Base-by-base conservation (phyloP, 2,113 vertebrate species). In the Anoura caudifer region DNA sequence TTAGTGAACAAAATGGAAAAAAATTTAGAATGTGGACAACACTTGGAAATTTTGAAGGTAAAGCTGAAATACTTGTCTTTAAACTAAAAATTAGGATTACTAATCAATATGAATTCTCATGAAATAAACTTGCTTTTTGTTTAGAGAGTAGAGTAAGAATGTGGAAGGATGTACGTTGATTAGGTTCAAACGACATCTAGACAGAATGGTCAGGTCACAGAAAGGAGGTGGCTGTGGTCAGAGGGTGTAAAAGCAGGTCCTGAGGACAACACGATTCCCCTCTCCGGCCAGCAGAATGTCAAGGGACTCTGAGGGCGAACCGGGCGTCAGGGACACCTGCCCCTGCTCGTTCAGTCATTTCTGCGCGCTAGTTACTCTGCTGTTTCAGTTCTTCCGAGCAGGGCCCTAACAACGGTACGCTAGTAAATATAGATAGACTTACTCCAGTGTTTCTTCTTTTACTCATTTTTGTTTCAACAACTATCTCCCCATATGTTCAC, bases 381-480 rank as follows among this genome's bases (percentile, higher is more conserved):
- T 11, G 43, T 90, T 84, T 81, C 20, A 73, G 7, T 50, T 67
- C 90, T 95, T 56, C 77, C 81, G 45, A 91, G 38, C 22, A 80
- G 41, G 31, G 50, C 54, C 47, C 72, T 86, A 59, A 54, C 54
- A 91, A 93, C 38, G n/a, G 86, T 63, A 89, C 12, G 50, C 45
- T 69, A 79, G 47, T 70, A 52, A 16, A 50, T 43, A 90, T 54
- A 86, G 95, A 95, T 75, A 54, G 87, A 90, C 56, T 52, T 67
- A 65, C 28, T 82, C 69, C 73, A 67, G 56, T 28, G 14, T 84
- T 94, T 94, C 79, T 88, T 93, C 43, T 47, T 91, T 93, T 75
- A 31, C 20, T 87, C 38, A 82, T 65, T 90, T 94, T 31, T 94
- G 69, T 89, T 95, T 93, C 59, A 88, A 94, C 31, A 94, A 72